A percentile compares a stretch with the other conserved stretches of the same genome.
Conservation (phyloP, 2,797 vertebrate species). For the Catharus ustulatus region DNA sequence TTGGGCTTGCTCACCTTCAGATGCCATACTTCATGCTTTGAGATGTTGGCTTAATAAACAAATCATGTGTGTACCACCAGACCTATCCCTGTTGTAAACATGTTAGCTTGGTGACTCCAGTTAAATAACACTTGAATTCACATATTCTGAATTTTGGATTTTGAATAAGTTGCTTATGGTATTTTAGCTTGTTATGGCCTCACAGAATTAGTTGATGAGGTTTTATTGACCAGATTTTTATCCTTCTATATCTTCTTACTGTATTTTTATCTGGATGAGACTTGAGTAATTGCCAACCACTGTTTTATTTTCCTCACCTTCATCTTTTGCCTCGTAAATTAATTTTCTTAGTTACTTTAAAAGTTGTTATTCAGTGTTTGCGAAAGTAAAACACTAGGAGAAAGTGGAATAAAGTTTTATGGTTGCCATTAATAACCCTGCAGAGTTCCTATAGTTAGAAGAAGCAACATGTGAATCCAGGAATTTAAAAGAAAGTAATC, state of each 20-base stretch:
- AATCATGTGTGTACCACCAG: neutral
- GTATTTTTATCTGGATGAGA: neutral
- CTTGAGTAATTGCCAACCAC: neutral
- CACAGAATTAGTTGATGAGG: neutral
- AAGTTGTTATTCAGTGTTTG: neutral
- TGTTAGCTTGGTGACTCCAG: neutral
- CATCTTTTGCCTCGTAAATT: neutral
- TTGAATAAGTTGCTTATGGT: neutral
- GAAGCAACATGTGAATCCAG: neutral
- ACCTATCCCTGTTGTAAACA: neutral
- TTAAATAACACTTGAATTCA: neutral
- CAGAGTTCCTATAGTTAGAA: neutral
- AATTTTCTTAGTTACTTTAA: neutral
- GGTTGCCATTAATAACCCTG: neutral
- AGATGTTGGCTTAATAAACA: neutral
- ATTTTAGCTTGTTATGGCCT: neutral
- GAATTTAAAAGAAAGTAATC: neutral
- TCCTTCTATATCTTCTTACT: neutral
- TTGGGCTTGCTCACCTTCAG: neutral
- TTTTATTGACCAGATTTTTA: neutral
- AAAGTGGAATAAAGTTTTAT: neutral
- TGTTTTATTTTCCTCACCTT: neutral
- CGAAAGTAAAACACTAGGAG: neutral
- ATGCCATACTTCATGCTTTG: neutral
- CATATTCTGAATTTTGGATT: neutral